phyloP scores from a whole-genome alignment of 2,113 vertebrate species.

The Salvator merianae region DNA sequence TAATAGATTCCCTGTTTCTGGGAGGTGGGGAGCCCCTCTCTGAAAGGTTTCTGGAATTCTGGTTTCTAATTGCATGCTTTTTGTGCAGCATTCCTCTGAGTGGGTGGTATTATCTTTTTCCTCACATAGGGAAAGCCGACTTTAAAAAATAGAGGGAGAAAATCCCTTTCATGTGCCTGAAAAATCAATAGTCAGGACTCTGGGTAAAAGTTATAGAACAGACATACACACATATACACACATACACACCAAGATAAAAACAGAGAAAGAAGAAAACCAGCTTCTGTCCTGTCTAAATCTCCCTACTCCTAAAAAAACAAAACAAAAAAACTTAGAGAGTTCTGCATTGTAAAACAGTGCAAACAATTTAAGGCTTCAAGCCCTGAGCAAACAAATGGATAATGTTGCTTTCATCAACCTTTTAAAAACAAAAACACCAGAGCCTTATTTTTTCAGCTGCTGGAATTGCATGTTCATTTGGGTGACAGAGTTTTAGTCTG shows the following conservation, averaged over 20 bases:
- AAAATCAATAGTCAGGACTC: constrained; percentile 73
- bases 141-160: constrained; percentile 23
- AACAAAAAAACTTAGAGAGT: too few relatives aligned
- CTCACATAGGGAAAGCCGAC: constrained; percentile 72
- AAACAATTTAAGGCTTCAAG: neutral
- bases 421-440: neutral
- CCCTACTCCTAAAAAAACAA: neutral
- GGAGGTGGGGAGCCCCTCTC: constrained; percentile 69
- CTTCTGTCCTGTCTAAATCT: constrained; percentile 1
- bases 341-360: neutral
- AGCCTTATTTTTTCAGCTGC: constrained; percentile 50
- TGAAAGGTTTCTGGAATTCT: constrained; percentile 71
- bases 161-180: constrained; percentile 71
- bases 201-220: constrained; percentile 70
- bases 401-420: neutral
- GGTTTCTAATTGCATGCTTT: constrained; percentile 85
- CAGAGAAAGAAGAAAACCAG: constrained; percentile 35
- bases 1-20: constrained; percentile 80
- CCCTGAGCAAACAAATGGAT: constrained; percentile 1
- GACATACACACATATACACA: neutral
- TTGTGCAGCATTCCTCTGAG: constrained; percentile 83
- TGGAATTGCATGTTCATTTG: constrained; percentile 14
- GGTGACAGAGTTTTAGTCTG: neutral
- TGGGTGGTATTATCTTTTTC: constrained; percentile 86
- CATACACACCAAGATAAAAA: neutral